A percentile compares a stretch with the other conserved stretches of the same genome.
Evolutionary conservation across 1,140 invertebrate species (phyloP).

Genomic region (Drosophila parvula): DNA sequence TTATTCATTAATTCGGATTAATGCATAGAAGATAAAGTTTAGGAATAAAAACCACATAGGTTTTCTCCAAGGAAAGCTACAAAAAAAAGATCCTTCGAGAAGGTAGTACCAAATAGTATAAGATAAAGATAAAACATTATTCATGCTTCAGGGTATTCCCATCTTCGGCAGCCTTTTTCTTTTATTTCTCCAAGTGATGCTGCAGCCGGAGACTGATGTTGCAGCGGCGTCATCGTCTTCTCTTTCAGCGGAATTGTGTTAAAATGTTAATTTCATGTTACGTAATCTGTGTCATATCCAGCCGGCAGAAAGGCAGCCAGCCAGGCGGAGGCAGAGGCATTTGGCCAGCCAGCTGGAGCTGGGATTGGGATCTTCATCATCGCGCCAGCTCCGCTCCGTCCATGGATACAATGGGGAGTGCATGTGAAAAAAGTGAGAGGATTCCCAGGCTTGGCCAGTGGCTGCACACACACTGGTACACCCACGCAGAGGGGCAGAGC

Average conservation of each 20-base stretch:
- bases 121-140: too few relatives aligned
- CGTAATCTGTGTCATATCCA: slow-evolving; percentile 82
- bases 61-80: neutral
- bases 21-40: too few relatives aligned
- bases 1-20: neutral
- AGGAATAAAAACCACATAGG: too few relatives aligned
- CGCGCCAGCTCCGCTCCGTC: slow-evolving; percentile 16
- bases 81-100: too few relatives aligned
- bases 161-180: neutral
- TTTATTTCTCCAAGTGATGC: slow-evolving; percentile 29
- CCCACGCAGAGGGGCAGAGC: slow-evolving; percentile 25
- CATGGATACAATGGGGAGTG: slow-evolving; percentile 58
- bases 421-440: slow-evolving; percentile 80
- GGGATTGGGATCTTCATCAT: slow-evolving; percentile 69
- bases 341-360: slow-evolving; percentile 39
- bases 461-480: slow-evolving; percentile 44
- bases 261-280: slow-evolving; percentile 81
- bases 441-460: slow-evolving; percentile 73
- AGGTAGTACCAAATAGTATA: too few relatives aligned
- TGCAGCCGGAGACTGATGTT: slow-evolving; percentile 23
- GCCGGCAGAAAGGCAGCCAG: slow-evolving; percentile 38
- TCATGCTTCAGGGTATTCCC: neutral
- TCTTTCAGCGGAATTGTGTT: slow-evolving; percentile 77
- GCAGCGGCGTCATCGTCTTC: slow-evolving; percentile 57
- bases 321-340: slow-evolving; percentile 37